A percentile compares a stretch with the other conserved stretches of the same genome.
phyloP scores from a whole-genome alignment of 2,888 invertebrate genomes.

The Geophilus truncorum region DNA sequence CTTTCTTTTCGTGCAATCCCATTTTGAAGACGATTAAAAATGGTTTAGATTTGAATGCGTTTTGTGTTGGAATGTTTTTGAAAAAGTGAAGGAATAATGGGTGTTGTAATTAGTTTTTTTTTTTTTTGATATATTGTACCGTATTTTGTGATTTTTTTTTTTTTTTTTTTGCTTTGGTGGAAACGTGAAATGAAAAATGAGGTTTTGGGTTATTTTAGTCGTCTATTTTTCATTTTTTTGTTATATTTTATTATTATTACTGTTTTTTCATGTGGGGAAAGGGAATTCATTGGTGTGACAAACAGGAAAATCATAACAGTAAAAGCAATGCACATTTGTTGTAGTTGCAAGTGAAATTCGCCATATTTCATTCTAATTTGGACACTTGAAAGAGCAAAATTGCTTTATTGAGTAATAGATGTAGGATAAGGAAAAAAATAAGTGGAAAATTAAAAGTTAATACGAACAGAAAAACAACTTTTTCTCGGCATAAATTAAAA shows the following conservation, averaged over 20 bases:
- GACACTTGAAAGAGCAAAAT: background rate
- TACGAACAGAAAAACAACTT: background rate
- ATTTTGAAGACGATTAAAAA: background rate
- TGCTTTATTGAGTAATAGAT: background rate
- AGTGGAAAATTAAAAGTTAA: background rate
- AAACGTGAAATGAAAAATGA: background rate
- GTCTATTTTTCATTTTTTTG: background rate
- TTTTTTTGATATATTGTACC: background rate
- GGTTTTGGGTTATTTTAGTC: background rate
- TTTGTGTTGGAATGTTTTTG: background rate
- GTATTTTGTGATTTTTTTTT: background rate
- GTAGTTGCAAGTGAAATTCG: conserved; percentile 1
- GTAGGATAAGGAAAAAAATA: background rate
- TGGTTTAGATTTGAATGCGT: background rate
- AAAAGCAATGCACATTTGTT: conserved; percentile 20
- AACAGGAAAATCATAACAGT: conserved; percentile 16
- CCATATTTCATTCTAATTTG: conserved; percentile 7
- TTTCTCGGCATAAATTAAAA: background rate
- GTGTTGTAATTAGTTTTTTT: background rate
- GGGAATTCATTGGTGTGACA: conserved; percentile 9
- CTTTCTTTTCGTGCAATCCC: background rate
- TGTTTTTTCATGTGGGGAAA: background rate
- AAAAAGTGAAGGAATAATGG: too few species aligned
- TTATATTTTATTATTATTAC: background rate
- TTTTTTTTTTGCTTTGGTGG: background rate